Base-by-base conservation (phyloP, 2,797 vertebrate species). In the Trachurus trachurus region DNA sequence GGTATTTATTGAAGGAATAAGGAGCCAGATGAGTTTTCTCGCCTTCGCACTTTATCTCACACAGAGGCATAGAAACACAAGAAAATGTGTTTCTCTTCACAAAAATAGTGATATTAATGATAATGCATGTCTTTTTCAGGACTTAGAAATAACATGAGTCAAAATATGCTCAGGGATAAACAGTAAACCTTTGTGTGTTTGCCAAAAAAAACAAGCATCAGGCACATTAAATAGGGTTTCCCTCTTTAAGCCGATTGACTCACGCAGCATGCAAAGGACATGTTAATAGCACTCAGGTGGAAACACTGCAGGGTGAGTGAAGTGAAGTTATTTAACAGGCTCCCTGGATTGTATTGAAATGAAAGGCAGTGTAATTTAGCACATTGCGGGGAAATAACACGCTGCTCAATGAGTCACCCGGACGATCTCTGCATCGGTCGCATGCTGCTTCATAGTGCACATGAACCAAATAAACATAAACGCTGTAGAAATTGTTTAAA, bases 321-420 rank as follows among this genome's bases (percentile, higher is more conserved):
- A 66, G 66, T 49, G 73, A 69, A 72, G 77, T 80, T 87, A 87
- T 86, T 92, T 82, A 87, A 83, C 76, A 81, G 61, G 67, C 76
- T 78, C 61, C 71, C 60, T 50, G 73, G 71, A 64, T 50, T 76
- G 29, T 60, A 76, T 82, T 71, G 22, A 39, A 78, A 82, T 49
- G 29, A 68, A 82, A 76, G 60, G 53, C 26, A 17, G 58, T 37
- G 45, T 60, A 62, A 85, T 88, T 82, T 68, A 71, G 69, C 85
- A 83, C 76, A 71, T 22, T 53, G 60, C 61, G 63, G 54, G 54
- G 85, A 64, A 71, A 60, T 5, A 67, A 9, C 56, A 58, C n/a
- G 74, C 49, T 8, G 68, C 62, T 85, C 72, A 63, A 2, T 80
- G 75, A 85, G 56, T 64, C 76, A 44, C 39, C 50, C 53, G 67